phyloP scores from a whole-genome alignment of 2,113 vertebrate species.

The Desmodus rotundus region DNA sequence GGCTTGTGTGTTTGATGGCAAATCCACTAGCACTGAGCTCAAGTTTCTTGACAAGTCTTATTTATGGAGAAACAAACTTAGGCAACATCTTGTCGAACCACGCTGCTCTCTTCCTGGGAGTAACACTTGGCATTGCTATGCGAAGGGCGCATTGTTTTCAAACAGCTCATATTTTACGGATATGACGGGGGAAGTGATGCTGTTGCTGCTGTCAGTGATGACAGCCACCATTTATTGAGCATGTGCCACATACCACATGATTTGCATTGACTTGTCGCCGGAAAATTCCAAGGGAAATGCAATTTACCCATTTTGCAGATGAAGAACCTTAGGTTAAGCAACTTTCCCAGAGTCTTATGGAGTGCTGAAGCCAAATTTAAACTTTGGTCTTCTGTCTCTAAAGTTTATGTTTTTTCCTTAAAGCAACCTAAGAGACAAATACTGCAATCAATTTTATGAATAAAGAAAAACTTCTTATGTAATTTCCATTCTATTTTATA shows the following conservation, averaged over 20 bases:
- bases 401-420: background rate
- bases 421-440: background rate
- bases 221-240: background rate
- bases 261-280: background rate
- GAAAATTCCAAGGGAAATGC: background rate
- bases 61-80: slow-evolving; percentile 56
- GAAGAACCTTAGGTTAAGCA: background rate
- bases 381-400: background rate
- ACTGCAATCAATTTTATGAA: background rate
- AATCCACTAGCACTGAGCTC: slow-evolving; percentile 17
- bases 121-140: background rate
- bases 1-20: slow-evolving; percentile 36
- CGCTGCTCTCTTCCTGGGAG: background rate
- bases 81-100: background rate
- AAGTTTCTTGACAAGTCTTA: slow-evolving; percentile 61
- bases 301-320: background rate
- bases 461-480: background rate
- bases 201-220: background rate
- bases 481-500: background rate
- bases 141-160: background rate
- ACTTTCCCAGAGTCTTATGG: background rate
- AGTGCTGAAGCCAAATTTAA: background rate
- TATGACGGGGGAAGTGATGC: background rate
- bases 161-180: background rate
- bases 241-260: background rate